Percentiles rank a stretch among this genome's conserved stretches.
Conservation (phyloP, 2,888 invertebrate genomes). For the Disparrhopalites patrizii region DNA sequence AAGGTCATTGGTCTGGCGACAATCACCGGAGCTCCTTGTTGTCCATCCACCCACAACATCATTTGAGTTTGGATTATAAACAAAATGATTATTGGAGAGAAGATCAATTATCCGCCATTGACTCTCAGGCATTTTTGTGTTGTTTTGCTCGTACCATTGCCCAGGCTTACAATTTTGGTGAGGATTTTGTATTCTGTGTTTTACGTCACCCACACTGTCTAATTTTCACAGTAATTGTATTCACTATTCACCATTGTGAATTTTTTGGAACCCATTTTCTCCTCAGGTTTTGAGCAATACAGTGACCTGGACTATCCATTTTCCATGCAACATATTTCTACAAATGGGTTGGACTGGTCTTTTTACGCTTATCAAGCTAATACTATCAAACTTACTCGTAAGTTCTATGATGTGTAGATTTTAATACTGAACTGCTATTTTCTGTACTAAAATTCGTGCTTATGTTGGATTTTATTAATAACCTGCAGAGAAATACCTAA, state of each 20-base stretch:
- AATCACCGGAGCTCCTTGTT: constrained; percentile 70
- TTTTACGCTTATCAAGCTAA: constrained; percentile 91
- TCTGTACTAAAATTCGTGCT: not conserved
- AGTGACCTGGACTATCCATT: constrained; percentile 89
- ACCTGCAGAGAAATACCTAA: not conserved
- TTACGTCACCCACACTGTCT: too few species aligned
- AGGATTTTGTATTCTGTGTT: not conserved
- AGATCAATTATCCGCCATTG: constrained; percentile 63
- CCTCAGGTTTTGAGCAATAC: constrained; percentile 71
- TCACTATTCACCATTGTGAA: constrained; percentile 1
- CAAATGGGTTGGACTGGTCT: constrained; percentile 81
- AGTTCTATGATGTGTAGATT: too few species aligned
- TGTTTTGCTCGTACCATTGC: constrained; percentile 76
- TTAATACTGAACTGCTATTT: too few species aligned
- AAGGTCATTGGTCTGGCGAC: constrained; percentile 85
- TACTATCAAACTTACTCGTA: constrained; percentile 55
- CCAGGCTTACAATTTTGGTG: constrained; percentile 73
- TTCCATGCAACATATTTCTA: constrained; percentile 79
- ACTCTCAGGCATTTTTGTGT: constrained; percentile 69
- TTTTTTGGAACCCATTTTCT: not conserved
- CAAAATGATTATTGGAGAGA: constrained; percentile 46
- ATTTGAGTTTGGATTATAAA: constrained; percentile 56
- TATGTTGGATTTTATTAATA: not conserved
- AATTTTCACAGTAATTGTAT: not conserved
- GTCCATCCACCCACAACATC: constrained; percentile 66